These are phyloP conservation scores for Tetragnatha versicolor DNA, from an alignment of 1,140 invertebrate genomes.

Conservation along the genomic window DNA sequence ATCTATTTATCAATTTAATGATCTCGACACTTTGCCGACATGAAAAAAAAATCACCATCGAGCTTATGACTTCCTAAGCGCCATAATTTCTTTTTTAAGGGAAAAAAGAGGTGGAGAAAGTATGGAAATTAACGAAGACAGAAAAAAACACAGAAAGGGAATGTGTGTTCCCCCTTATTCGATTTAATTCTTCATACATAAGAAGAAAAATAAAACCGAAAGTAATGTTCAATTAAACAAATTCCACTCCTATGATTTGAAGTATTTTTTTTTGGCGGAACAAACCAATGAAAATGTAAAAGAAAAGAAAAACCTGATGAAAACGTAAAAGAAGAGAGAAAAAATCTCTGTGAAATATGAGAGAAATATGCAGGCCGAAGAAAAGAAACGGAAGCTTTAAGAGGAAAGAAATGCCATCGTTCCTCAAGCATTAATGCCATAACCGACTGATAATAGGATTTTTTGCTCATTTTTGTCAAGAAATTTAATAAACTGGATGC, in stretches of 20 bases:
- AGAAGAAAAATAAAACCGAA: background rate
- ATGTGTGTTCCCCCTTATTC: background rate
- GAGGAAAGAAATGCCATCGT: background rate
- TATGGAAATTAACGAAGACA: too few species aligned
- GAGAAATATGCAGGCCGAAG: background rate
- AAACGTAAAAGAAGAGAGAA: background rate
- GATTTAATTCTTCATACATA: slow-evolving; percentile 1
- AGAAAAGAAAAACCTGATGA: too few species aligned
- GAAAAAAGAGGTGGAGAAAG: too few species aligned
- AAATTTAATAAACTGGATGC: background rate
- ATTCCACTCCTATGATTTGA: background rate
- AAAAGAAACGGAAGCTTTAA: background rate
- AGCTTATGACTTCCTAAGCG: background rate
- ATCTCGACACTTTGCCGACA: background rate
- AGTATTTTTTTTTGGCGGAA: background rate
- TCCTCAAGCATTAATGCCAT: background rate
- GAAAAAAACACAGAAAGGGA: too few species aligned
- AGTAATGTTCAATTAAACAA: background rate
- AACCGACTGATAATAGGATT: background rate
- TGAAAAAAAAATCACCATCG: background rate
- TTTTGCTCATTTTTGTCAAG: background rate
- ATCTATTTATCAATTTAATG: background rate
- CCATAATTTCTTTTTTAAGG: too few species aligned
- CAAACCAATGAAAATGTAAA: background rate
- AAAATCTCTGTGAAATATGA: background rate